These are phyloP conservation scores for Gerris lacustris DNA, from an alignment of 2,888 invertebrate species.

Conservation along the genomic window DNA sequence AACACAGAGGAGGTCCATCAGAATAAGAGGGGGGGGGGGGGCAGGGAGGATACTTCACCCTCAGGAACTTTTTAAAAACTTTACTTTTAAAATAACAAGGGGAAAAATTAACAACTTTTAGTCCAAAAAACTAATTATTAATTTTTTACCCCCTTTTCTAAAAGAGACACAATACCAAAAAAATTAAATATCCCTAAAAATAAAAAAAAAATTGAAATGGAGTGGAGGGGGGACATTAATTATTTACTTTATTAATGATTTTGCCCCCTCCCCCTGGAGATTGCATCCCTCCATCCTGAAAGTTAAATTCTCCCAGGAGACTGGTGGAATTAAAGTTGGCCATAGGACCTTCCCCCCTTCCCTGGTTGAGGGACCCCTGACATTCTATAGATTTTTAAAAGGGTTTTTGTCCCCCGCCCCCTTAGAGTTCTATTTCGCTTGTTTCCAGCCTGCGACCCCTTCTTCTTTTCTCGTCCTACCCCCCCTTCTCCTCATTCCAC, in stretches of 20 bases:
- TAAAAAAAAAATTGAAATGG: too few relatives aligned
- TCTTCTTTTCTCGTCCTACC: neutral
- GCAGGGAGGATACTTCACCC: too few relatives aligned
- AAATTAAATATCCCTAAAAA: too few relatives aligned
- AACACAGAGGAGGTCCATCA: too few relatives aligned
- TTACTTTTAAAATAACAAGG: neutral
- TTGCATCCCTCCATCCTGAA: neutral
- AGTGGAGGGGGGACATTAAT: conserved; percentile 11
- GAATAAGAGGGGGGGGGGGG: too few relatives aligned
- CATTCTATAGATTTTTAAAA: neutral
- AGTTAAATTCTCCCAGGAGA: neutral
- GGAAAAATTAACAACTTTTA: too few relatives aligned
- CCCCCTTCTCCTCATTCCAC: neutral
- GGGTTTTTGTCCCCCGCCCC: neutral
- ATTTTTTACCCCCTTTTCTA: neutral
- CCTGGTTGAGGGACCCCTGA: neutral
- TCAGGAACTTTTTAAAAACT: neutral
- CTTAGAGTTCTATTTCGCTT: neutral
- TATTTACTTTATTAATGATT: conserved; percentile 20
- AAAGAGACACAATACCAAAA: too few relatives aligned
- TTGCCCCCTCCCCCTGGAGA: conserved; percentile 14
- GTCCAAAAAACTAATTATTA: neutral
- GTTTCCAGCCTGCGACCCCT: neutral
- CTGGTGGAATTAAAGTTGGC: neutral
- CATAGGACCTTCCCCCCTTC: neutral